Evolutionary conservation across 1,140 invertebrate genomes (phyloP).

Genomic region (Charaxes varanes): DNA sequence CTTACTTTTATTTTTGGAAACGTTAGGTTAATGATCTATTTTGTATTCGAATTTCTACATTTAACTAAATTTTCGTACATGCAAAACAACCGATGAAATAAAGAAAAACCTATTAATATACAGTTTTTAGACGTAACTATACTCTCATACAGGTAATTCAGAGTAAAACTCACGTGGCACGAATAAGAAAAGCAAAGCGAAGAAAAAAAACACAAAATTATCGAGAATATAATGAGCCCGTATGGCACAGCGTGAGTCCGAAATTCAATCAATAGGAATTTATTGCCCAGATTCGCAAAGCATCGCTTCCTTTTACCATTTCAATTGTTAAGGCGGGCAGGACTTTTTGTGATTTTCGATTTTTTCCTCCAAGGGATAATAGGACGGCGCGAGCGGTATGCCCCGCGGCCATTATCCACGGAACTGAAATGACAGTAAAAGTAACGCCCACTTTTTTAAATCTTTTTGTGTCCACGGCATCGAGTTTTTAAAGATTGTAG

Average conservation of each 20-base stretch:
- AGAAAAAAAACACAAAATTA: conserved; percentile 41
- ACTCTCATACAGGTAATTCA: too few relatives aligned
- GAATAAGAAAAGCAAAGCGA: too few relatives aligned
- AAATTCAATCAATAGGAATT: conserved; percentile 71
- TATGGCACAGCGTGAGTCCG: conserved; percentile 67
- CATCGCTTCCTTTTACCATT: conserved; percentile 55
- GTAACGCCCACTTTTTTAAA: conserved; percentile 70
- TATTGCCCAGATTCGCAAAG: conserved; percentile 69
- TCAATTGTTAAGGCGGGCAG: conserved; percentile 51
- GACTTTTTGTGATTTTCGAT: conserved; percentile 30
- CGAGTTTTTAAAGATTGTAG: conserved; percentile 65
- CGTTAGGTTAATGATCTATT: too few relatives aligned
- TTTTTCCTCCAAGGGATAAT: conserved; percentile 41
- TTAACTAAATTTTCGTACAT: too few relatives aligned
- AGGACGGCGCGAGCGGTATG: conserved; percentile 45
- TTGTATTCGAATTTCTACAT: too few relatives aligned
- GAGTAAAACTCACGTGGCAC: too few relatives aligned
- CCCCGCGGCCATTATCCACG: conserved; percentile 46
- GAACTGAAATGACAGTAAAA: conserved; percentile 62
- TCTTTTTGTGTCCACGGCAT: conserved; percentile 49
- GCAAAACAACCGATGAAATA: too few relatives aligned
- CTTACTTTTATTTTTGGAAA: too few relatives aligned
- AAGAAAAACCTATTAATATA: too few relatives aligned
- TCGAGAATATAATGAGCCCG: conserved; percentile 64
- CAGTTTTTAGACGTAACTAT: too few relatives aligned